Base-by-base conservation (phyloP, 2,888 invertebrate species). In the Zeuzera pyrina region DNA sequence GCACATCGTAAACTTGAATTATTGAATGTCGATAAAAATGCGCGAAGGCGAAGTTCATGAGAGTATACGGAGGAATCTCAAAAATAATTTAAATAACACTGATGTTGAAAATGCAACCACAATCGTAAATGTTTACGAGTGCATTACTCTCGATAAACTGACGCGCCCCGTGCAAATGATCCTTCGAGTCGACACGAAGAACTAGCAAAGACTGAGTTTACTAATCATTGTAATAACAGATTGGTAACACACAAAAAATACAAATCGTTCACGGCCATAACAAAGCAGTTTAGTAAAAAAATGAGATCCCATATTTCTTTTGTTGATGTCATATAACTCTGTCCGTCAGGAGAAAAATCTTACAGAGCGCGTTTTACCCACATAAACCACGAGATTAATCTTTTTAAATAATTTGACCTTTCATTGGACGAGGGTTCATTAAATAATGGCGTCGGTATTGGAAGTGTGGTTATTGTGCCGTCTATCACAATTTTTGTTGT, bases 331-430 rank as follows among this genome's bases (percentile, higher is more conserved):
- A 60, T 60, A 64, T 59, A 49, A 57, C 48, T 58, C 58, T 50
- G 62, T 53, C 60, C 58, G 59, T 68, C 71, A 67, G 52, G 58
- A 64, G 65, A 70, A 69, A 71, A 72, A 71, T 73, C 68, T 69
- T 69, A 57, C 53, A 57, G 62, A 66, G 60, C 63, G 63, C 65
- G 64, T 72, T 70, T 62, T 66, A 58, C 67, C 70, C 71, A 70
- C 76, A 79, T 79, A 77, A 74, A 73, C 79, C 71, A 78, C 62
- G 63, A 76, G 81, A 81, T 83, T 81, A 83, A 83, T 81, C 81
- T 79, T 76, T 76, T 76, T 71, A 81, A 81, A 81, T 76, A 79
- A 79, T 83, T 79, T 81, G 83, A 83, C 81, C 83, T 83, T 79
- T 64, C 76, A 74, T 74, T 65, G 77, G 81, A 79, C 81, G 77